Base-by-base conservation (phyloP, 2,797 vertebrate genomes). In the Fistularia commersonii region DNA sequence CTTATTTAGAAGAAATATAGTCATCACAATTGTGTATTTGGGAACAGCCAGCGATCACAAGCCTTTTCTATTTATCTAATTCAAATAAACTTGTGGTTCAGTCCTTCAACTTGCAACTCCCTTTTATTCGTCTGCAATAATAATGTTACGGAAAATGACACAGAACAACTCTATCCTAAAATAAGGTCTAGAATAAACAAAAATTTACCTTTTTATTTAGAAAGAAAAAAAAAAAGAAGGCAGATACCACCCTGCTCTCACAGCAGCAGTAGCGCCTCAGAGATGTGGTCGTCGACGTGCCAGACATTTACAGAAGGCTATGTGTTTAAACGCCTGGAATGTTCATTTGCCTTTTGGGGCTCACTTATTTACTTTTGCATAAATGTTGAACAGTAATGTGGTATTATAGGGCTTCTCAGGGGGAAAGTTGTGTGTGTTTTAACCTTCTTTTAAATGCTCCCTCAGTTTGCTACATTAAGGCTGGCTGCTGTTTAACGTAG, bases 291-390 rank as follows among this genome's bases (percentile, higher is more conserved):
- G 66, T 43, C 57, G 57, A 74, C 54, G 77, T 49, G 51, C 42
- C 75, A 63, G 73, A 45, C 78, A 61, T 80, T 84, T 76, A 91
- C 84, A 91, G 85, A 88, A 79, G 84, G 65, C 61, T 70, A 74
- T 88, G 87, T 91, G 88, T 91, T 89, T 79, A 81, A 89, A 85
- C 64, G 83, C 74, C 81, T 78, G 85, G 84, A 89, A 89, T 71
- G 73, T 78, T 88, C 85, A 85, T 87, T 87, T 86, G 74, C 84
- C 84, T 83, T 89, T 86, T 81, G 70, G 80, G 82, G 33, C 82
- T 85, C 81, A 85, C 82, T 85, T 90, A 86, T 90, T 91, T 90
- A 88, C 88, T 86, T 88, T 85, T 83, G 82, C 83, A 83, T 89
- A 79, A 85, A 89, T 75, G 79, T 67, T 83, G 81, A 88, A 87